These are phyloP conservation scores for Phrixothrix hirtus DNA, from an alignment of 2,888 invertebrate genomes.

Conservation along the genomic window DNA sequence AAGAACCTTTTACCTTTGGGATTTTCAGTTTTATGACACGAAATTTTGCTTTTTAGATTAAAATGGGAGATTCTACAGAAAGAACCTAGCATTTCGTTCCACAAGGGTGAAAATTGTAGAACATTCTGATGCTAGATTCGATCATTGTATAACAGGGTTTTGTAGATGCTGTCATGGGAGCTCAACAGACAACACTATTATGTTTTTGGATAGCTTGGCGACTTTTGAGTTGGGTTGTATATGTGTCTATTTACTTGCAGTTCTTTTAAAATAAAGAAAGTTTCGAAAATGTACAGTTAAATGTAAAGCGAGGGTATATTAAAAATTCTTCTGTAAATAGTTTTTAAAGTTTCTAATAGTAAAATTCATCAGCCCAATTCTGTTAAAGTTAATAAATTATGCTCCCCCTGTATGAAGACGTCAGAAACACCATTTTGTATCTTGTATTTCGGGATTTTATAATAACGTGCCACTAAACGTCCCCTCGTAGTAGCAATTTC, in stretches of 20 bases:
- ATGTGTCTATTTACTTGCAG: neutral
- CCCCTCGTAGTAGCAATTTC: no score
- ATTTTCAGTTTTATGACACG: neutral
- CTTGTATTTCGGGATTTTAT: conserved; percentile 4
- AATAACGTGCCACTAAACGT: no score
- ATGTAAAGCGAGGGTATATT: conserved; percentile 2
- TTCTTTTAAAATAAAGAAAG: neutral
- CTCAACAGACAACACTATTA: conserved; percentile 16
- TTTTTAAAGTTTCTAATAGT: no score
- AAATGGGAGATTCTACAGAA: neutral
- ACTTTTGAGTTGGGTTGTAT: conserved; percentile 1
- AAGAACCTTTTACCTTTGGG: neutral
- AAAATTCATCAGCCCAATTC: no score
- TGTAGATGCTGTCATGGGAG: conserved; percentile 13
- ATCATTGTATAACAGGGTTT: conserved; percentile 15
- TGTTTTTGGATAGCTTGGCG: conserved; percentile 8
- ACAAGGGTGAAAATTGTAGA: conserved; percentile 9
- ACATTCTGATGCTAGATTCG: conserved; percentile 1
- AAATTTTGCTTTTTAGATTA: neutral
- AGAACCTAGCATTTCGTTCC: neutral
- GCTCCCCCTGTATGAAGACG: conserved; percentile 13
- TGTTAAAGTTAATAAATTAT: no score
- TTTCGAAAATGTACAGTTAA: conserved; percentile 4
- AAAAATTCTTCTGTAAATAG: conserved; percentile 15
- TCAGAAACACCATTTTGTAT: conserved; percentile 8